Conservation (phyloP, 2,888 invertebrate species). For the Gibbula magus region DNA sequence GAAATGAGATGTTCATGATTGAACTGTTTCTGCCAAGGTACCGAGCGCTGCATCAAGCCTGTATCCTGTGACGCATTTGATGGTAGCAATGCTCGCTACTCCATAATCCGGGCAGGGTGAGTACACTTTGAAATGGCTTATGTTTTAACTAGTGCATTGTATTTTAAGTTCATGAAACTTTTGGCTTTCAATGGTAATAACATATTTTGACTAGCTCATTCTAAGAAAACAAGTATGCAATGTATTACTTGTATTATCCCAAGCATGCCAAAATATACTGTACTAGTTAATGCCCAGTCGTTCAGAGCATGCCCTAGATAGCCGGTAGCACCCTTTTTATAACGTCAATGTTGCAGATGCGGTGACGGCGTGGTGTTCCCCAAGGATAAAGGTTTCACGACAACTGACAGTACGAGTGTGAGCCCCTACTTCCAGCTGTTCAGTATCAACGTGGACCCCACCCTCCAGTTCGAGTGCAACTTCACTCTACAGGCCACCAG, state of each 20-base stretch:
- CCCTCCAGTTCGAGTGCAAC: neutral
- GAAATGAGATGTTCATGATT: too few relatives aligned
- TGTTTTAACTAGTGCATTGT: too few relatives aligned
- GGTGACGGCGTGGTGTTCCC: neutral
- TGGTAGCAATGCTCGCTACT: neutral
- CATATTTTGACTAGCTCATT: too few relatives aligned
- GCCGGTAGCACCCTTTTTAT: too few relatives aligned
- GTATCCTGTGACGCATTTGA: slow-evolving; percentile 7
- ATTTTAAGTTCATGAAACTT: too few relatives aligned
- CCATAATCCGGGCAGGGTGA: neutral
- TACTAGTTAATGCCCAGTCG: too few relatives aligned
- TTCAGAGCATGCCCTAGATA: too few relatives aligned
- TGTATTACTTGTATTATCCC: too few relatives aligned
- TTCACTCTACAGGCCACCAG: neutral
- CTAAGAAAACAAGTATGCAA: too few relatives aligned
- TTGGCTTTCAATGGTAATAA: too few relatives aligned
- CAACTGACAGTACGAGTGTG: neutral
- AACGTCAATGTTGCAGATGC: neutral
- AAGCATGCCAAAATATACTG: too few relatives aligned
- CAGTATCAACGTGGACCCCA: neutral
- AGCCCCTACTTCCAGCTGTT: neutral
- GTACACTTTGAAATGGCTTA: too few relatives aligned
- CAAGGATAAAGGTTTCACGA: neutral
- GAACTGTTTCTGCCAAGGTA: neutral
- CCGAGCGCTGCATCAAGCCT: neutral